These are phyloP conservation scores for Bos taurus DNA, from an alignment of 2,113 vertebrate species.

Conservation along the genomic window DNA sequence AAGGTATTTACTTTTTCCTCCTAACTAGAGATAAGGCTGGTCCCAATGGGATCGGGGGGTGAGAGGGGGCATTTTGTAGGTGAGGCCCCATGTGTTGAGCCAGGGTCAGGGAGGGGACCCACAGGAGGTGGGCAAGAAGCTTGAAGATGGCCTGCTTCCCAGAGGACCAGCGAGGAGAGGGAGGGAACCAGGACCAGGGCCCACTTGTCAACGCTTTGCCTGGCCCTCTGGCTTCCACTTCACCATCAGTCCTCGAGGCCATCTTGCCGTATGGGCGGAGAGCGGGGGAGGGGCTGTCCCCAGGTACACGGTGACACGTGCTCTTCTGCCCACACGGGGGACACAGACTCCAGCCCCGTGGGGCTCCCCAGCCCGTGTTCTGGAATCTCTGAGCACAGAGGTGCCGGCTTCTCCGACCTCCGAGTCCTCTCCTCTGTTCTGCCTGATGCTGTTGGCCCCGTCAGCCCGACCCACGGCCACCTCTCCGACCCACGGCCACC, in stretches of 20 bases:
- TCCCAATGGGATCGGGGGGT: rapidly evolving
- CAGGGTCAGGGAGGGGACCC: neutral
- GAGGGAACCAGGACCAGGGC: rapidly evolving
- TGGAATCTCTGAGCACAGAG: neutral
- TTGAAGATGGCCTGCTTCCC: neutral
- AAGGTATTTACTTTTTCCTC: neutral
- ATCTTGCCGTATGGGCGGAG: rapidly evolving
- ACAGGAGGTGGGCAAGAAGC: neutral
- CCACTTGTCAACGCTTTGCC: rapidly evolving
- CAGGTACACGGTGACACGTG: rapidly evolving
- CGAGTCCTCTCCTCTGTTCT: rapidly evolving
- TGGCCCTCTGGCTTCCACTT: neutral
- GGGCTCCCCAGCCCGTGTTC: neutral
- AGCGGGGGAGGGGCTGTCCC: neutral
- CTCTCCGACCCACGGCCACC: neutral
- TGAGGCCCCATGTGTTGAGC: neutral
- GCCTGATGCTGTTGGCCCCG: rapidly evolving
- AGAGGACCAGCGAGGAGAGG: neutral
- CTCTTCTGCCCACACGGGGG: no score
- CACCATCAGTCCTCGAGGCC: neutral
- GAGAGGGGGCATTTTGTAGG: no score
- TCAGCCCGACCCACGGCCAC: rapidly evolving
- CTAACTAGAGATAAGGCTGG: neutral
- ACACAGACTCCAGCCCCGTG: rapidly evolving
- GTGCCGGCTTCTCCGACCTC: rapidly evolving